phyloP scores from a whole-genome alignment of 37 sponge, comb jelly and placozoan genomes.

The Halisarca cf. caerulea region DNA sequence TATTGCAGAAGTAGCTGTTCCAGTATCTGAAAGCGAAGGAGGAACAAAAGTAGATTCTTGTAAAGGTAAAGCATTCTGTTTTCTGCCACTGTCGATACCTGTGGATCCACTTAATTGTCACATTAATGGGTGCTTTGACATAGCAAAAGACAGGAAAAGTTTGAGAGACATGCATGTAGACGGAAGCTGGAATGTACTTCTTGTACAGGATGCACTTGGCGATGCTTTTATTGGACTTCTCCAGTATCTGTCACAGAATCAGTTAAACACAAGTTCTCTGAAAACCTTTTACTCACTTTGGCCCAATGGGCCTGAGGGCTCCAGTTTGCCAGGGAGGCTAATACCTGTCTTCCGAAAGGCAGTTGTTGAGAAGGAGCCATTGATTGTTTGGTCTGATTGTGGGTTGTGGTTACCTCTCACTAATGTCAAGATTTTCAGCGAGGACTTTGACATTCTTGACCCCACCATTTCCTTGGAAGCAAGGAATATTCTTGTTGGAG shows the following conservation, averaged over 20 bases:
- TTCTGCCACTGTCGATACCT: slow-evolving; percentile 53
- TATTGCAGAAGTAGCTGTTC: slow-evolving; percentile 45
- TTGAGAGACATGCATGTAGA: slow-evolving; percentile 20
- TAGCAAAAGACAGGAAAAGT: slow-evolving; percentile 52
- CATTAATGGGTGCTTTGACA: slow-evolving; percentile 60
- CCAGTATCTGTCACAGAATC: slow-evolving; percentile 2
- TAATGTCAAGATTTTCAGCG: slow-evolving; percentile 19
- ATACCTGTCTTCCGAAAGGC: neutral
- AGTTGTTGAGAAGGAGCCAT: neutral
- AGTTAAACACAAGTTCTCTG: slow-evolving; percentile 18
- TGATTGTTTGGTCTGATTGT: neutral
- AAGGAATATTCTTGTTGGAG: too few species aligned
- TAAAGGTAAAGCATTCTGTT: slow-evolving; percentile 49
- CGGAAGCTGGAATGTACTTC: slow-evolving; percentile 49
- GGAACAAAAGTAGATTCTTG: neutral
- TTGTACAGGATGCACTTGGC: slow-evolving; percentile 39
- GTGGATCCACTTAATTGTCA: slow-evolving; percentile 43
- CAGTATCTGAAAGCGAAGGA: neutral
- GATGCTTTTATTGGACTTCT: slow-evolving; percentile 40
- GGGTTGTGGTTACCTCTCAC: slow-evolving; percentile 53
- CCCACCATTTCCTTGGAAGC: too few species aligned
- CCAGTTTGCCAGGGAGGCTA: neutral
- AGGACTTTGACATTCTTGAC: slow-evolving; percentile 6
- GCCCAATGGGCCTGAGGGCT: neutral
- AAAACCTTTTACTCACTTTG: slow-evolving; percentile 50